Evolutionary conservation across 2,797 vertebrate species (phyloP).

Genomic region (Megalops cyprinoides): DNA sequence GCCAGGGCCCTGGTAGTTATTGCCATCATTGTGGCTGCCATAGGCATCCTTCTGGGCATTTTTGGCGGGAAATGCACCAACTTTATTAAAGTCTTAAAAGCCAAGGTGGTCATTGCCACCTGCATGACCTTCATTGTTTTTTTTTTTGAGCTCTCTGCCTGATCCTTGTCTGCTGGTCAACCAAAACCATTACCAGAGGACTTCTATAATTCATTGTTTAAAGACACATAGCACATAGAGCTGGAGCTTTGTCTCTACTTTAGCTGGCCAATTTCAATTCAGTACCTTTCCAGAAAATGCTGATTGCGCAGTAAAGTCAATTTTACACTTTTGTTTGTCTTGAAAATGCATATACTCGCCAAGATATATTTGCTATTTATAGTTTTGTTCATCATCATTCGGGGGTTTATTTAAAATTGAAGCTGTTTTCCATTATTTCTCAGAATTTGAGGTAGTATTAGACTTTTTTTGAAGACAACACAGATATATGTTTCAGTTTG

Average conservation of each 20-base stretch:
- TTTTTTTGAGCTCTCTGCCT: constrained; percentile 76
- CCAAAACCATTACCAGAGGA: constrained; percentile 80
- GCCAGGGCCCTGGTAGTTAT: constrained; percentile 80
- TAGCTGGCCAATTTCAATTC: no score
- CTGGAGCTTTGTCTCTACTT: constrained; percentile 85
- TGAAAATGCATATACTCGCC: neutral
- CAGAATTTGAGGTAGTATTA: no score
- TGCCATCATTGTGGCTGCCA: constrained; percentile 69
- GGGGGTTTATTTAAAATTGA: neutral
- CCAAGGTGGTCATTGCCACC: constrained; percentile 70
- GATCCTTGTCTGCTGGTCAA: constrained; percentile 81
- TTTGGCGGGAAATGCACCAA: constrained; percentile 85
- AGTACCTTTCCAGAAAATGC: no score
- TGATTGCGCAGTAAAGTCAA: neutral
- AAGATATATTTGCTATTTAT: no score
- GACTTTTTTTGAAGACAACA: no score
- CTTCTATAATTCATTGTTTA: constrained; percentile 83
- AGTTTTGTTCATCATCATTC: no score
- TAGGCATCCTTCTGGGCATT: constrained; percentile 75
- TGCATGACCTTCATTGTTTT: constrained; percentile 75
- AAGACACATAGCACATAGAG: constrained; percentile 78
- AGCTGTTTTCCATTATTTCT: neutral
- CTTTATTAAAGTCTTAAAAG: constrained; percentile 77
- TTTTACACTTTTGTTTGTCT: neutral
- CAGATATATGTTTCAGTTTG: no score